A percentile compares a stretch with the other conserved stretches of the same genome.
These are phyloP conservation scores for Ivindomyrus marchei DNA, from an alignment of 2,113 vertebrate species.

Conservation along the genomic window DNA sequence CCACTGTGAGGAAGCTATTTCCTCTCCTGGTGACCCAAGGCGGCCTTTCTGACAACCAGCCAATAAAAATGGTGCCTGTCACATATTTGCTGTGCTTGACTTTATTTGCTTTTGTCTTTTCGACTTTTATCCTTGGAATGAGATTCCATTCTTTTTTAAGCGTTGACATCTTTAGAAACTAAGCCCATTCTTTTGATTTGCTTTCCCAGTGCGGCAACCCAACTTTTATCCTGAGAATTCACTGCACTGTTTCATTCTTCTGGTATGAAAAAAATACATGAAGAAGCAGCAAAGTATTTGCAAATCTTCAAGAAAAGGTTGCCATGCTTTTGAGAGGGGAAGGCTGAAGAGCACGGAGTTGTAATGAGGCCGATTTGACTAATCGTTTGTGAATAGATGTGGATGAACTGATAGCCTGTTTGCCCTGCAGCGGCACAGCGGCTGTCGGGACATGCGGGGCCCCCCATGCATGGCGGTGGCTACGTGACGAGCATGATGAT, in stretches of 20 bases:
- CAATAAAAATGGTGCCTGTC: background rate
- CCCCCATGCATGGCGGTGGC: conserved; percentile 15
- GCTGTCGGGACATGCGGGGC: conserved; percentile 49
- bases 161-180: background rate
- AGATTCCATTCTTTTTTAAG: background rate
- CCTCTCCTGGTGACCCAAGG: background rate
- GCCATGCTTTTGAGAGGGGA: conserved; percentile 36
- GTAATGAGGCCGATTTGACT: conserved; percentile 20
- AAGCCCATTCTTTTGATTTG: background rate
- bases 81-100: background rate
- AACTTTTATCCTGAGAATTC: background rate
- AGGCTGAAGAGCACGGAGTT: background rate
- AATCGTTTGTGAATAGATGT: conserved; percentile 41
- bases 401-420: conserved; percentile 49
- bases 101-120: background rate
- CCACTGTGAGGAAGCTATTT: background rate
- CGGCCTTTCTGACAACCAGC: background rate
- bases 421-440: conserved; percentile 55
- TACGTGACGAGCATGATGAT: conserved; percentile 59
- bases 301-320: conserved; percentile 34
- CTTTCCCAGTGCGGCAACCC: background rate
- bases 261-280: conserved; percentile 40
- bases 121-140: background rate
- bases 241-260: background rate
- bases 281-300: conserved; percentile 46